A percentile compares a stretch with the other conserved stretches of the same genome.
Evolutionary conservation across 2,888 invertebrate species (phyloP).

Genomic region (Pyralis farinalis): DNA sequence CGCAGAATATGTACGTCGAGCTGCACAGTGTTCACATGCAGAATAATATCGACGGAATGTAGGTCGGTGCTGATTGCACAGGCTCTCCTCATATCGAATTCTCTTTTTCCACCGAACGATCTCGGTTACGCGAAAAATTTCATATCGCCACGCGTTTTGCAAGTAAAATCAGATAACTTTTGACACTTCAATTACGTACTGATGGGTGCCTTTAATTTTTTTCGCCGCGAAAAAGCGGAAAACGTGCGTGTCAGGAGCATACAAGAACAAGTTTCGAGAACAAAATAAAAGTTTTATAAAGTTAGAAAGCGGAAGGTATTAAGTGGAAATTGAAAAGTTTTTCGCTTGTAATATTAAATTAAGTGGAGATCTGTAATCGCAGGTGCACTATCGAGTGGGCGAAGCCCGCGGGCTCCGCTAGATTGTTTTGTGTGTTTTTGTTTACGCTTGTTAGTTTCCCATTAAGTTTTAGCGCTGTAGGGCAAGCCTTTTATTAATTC

Average conservation of each 20-base stretch:
- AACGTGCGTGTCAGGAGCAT: conserved; percentile 68
- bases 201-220: conserved; percentile 71
- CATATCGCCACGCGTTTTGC: conserved; percentile 76
- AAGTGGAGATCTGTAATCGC: conserved; percentile 40
- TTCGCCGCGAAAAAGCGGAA: conserved; percentile 44
- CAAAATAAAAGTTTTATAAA: conserved; percentile 60
- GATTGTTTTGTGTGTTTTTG: conserved; percentile 59
- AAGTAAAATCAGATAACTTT: conserved; percentile 81
- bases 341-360: conserved; percentile 57
- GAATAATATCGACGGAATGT: conserved; percentile 61
- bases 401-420: conserved; percentile 31
- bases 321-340: conserved; percentile 65
- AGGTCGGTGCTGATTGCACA: conserved; percentile 76
- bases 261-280: conserved; percentile 61
- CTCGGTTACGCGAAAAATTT: conserved; percentile 72
- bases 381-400: conserved; percentile 45
- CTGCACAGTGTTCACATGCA: conserved; percentile 42
- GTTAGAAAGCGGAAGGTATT: conserved; percentile 50
- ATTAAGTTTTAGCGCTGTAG: conserved; percentile 48
- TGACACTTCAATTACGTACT: conserved; percentile 79
- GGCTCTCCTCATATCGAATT: conserved; percentile 75
- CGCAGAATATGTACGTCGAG: conserved; percentile 6
- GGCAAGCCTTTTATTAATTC: conserved; percentile 51
- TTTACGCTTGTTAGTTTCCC: conserved; percentile 64
- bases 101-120: conserved; percentile 70